Base-by-base conservation (phyloP, 2,888 invertebrate species). In the Macrophya annulata region DNA sequence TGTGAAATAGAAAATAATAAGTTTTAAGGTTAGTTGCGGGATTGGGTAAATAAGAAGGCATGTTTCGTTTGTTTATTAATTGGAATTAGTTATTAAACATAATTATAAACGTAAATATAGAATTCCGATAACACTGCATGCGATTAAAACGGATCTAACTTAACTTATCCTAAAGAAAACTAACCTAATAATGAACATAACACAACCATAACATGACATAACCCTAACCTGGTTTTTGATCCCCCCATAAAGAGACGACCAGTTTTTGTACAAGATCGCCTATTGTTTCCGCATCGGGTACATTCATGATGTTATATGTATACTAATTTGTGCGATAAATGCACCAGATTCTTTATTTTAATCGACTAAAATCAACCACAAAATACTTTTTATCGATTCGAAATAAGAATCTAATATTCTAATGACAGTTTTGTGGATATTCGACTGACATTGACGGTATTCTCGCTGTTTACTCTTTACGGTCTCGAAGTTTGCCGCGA, bases 241-340 rank as follows among this genome's bases (percentile, higher is more conserved):
- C 93, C 12, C 93, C 93, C 77, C 92, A 92, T 55, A 93, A 77
- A 6, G 93, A 92, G 71, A 90, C 86, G 81, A 93, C 90, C 89
- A 93, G 89, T 89, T 93, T 92, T 81, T 93, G 92, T 9, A 93
- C 89, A 9, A 93, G 86, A 88, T 93, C 93, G 65, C 92, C 91
- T 6, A 93, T 90, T 40, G 90, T 92, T 86, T 93, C 93, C 51
- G 90, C 88, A 84, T 93, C 93, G 9, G 87, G 77, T 51, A 88
- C 87, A 87, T 89, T 93, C 92, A 92, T 92, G 37, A 86, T 89
- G 74, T 72, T 65, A 81, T 81, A 37, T 74, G 45, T 59, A n/a
- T 48, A n/a, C 21, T 74, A 21, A 48, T 31, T 31, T 31, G 71
- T 31, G 55, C 55, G 40, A 15, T 51, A 17, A 21, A 68, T 83